phyloP scores from a whole-genome alignment of 2,113 vertebrate genomes.

The Mustela lutreola region DNA sequence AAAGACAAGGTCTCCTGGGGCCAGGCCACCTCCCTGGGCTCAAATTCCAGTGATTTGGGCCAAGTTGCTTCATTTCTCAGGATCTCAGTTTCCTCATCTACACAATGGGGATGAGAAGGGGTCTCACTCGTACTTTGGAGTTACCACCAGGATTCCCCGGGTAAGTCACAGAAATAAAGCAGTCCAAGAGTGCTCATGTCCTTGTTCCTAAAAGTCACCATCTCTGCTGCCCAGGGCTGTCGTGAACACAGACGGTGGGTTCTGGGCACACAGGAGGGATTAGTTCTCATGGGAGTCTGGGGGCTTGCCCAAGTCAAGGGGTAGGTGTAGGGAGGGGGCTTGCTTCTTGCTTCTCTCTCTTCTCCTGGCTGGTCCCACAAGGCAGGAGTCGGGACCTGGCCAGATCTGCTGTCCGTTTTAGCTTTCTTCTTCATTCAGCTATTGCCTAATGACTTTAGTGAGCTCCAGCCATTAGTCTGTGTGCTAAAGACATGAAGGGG shows the following conservation, averaged over 20 bases:
- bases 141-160: background rate
- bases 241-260: background rate
- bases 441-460: background rate
- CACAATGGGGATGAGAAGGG: background rate
- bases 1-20: too few relatives aligned
- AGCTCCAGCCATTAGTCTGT: background rate
- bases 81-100: background rate
- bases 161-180: background rate
- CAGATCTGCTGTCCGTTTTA: accelerated
- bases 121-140: background rate
- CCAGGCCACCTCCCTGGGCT: background rate
- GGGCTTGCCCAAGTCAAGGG: too few relatives aligned
- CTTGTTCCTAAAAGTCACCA: background rate
- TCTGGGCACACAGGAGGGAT: background rate
- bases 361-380: background rate
- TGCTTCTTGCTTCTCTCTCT: background rate
- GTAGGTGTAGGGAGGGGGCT: background rate
- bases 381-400: background rate
- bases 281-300: background rate
- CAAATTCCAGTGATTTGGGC: background rate
- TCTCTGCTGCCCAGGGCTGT: background rate
- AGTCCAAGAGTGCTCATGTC: background rate
- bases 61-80: background rate
- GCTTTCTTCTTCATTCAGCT: background rate
- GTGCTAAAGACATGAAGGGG: background rate